Evolutionary conservation across 2,797 vertebrate genomes (phyloP), one percentile per base, ranked within the genome.

Genomic region (Acanthurus tractus): DNA sequence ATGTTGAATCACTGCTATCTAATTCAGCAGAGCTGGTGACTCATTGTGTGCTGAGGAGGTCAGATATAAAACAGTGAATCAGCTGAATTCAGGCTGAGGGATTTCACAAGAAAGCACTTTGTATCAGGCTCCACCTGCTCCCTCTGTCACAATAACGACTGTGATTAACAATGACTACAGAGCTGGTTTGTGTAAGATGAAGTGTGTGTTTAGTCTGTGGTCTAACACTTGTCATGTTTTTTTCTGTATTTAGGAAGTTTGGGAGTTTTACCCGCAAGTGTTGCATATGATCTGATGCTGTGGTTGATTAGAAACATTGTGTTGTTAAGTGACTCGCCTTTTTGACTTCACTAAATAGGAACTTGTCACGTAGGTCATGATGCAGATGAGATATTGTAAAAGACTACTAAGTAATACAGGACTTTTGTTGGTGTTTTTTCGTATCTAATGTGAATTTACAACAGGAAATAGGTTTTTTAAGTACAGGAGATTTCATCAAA

Each of bases 1-100:
- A 82, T 36, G 64, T 53, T 84, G 87, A 93, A 80, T 91, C 90
- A 87, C 50, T 11, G 45, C 63, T 8, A 23, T 70, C 44, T 78
- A 69, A 44, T 25, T 74, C 48, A 64, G 44, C 6, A 34, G 20
- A 70, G 40, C 42, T 2, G 3, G 34, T 87, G 87, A 92, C 56
- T 84, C 79, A 75, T 44, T 63, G 17, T 57, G 18, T 57, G 50
- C 29, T 55, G 12, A 53, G 38, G 22, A 13, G 22, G 38, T 76
- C 1, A 34, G 6, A 46, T 3, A 11, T n/a, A 17, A 56, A 73
- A 36, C 14, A 38, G 38, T 66, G 52, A 90, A 57, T 86, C 72
- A 81, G 72, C 52, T 25, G 6, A 58, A 62, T 52, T 61, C 9
- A 14, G 40, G 15, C 0, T 22, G 18, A 6, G 2, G 22, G 0